Evolutionary conservation across 2,797 vertebrate species (phyloP).

Genomic region (Melanotaenia parkinsoni): DNA sequence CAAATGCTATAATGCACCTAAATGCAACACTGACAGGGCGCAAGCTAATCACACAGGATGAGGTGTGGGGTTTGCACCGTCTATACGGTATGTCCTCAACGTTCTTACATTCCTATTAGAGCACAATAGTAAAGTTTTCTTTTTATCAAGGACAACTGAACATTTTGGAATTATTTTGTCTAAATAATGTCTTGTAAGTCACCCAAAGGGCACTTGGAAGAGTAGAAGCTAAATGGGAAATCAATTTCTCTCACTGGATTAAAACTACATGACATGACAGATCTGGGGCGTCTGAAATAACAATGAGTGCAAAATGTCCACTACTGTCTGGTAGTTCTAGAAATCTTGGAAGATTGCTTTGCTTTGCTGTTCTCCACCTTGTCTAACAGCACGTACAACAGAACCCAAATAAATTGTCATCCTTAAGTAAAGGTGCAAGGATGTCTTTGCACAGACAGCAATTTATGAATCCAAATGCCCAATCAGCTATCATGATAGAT

Average conservation of each 20-base stretch:
- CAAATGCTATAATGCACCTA: conserved; percentile 94
- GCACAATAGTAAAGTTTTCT: not conserved
- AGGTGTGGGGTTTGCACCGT: conserved; percentile 95
- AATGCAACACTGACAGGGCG: conserved; percentile 95
- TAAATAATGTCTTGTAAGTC: conserved; percentile 8
- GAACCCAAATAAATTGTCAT: not conserved
- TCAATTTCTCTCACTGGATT: conserved; percentile 11
- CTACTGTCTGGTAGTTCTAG: not conserved
- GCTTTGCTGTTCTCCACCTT: not conserved
- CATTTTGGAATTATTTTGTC: conserved; percentile 3
- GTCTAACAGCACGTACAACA: not conserved
- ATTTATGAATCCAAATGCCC: not conserved
- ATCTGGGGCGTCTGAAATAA: not conserved
- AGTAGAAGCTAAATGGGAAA: conserved; percentile 1
- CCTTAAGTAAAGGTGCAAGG: not conserved
- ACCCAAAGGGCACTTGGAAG: conserved; percentile 1
- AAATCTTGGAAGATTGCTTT: conserved; percentile 7
- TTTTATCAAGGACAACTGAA: not conserved
- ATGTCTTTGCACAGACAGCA: not conserved
- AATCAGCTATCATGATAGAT: conserved; percentile 2
- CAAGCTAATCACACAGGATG: conserved; percentile 93
- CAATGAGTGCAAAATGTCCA: not conserved
- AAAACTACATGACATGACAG: conserved; percentile 2
- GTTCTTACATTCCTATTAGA: not conserved
- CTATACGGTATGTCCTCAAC: conserved; percentile 87